Percentiles rank a stretch among this genome's conserved stretches.
Conservation (phyloP, 2,797 vertebrate genomes). For the Acomys russatus region DNA sequence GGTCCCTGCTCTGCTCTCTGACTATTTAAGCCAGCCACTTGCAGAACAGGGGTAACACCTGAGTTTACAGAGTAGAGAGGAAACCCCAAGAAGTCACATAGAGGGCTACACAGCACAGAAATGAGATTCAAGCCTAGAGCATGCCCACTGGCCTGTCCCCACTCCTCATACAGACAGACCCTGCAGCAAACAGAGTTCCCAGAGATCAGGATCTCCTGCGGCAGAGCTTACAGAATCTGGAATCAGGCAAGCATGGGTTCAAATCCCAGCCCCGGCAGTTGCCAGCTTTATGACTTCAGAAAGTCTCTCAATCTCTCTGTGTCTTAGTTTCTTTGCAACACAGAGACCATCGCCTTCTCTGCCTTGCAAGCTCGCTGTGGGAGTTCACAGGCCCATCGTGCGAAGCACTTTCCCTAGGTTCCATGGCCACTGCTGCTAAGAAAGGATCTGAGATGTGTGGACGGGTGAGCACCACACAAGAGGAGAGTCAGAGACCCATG, state of each 20-base stretch:
- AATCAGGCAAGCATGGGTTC: background rate
- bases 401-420: background rate
- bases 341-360: fast-evolving
- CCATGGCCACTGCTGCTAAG: fast-evolving
- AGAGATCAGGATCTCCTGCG: too few species aligned
- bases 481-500: background rate
- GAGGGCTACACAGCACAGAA: fast-evolving
- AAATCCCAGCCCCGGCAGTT: background rate
- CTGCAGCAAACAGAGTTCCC: background rate
- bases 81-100: background rate
- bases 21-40: background rate
- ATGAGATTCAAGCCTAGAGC: background rate
- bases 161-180: background rate
- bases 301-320: background rate
- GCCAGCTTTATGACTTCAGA: background rate
- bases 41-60: background rate
- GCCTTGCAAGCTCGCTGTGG: background rate
- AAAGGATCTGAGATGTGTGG: background rate
- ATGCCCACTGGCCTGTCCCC: background rate
- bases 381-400: background rate
- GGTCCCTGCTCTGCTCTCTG: fast-evolving
- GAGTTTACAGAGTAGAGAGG: background rate
- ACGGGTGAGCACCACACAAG: background rate
- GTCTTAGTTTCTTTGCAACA: background rate
- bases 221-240: background rate